phyloP scores from a whole-genome alignment of 2,113 vertebrate species.

The Cynocephalus volans region DNA sequence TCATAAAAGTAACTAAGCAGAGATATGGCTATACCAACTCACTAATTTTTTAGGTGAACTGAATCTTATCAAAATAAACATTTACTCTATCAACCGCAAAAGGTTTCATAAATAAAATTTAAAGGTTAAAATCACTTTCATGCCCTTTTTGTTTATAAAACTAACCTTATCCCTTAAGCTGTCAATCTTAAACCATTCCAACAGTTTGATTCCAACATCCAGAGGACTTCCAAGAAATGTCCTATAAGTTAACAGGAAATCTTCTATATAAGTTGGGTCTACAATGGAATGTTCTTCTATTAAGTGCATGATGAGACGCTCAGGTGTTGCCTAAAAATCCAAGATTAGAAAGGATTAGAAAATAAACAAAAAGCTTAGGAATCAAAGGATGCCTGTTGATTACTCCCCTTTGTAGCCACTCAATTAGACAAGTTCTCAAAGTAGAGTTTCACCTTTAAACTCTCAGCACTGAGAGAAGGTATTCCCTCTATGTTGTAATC shows the following conservation, averaged over 20 bases:
- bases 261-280: conserved; percentile 98
- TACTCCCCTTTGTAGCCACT: not conserved
- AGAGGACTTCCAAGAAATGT: conserved; percentile 97
- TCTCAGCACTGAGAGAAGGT: not conserved
- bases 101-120: conserved; percentile 55
- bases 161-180: conserved; percentile 96
- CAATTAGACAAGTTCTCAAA: conserved; percentile 1
- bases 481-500: not conserved
- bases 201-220: conserved; percentile 96
- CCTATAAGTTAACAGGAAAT: conserved; percentile 97
- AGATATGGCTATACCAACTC: not conserved
- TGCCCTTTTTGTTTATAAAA: conserved; percentile 61
- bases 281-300: conserved; percentile 99
- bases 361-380: not conserved
- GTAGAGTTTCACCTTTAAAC: conserved; percentile 4
- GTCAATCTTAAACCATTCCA: conserved; percentile 97
- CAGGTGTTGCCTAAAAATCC: conserved; percentile 93
- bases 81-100: not conserved
- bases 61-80: conserved; percentile 57
- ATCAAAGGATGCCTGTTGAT: conserved; percentile 1
- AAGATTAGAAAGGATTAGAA: conserved; percentile 66
- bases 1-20: conserved; percentile 4
- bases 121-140: conserved; percentile 59
- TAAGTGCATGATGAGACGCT: conserved; percentile 97
- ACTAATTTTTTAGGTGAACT: conserved; percentile 12